Base-by-base conservation (phyloP, 2,888 invertebrate species). In the Agriotes lineatus region DNA sequence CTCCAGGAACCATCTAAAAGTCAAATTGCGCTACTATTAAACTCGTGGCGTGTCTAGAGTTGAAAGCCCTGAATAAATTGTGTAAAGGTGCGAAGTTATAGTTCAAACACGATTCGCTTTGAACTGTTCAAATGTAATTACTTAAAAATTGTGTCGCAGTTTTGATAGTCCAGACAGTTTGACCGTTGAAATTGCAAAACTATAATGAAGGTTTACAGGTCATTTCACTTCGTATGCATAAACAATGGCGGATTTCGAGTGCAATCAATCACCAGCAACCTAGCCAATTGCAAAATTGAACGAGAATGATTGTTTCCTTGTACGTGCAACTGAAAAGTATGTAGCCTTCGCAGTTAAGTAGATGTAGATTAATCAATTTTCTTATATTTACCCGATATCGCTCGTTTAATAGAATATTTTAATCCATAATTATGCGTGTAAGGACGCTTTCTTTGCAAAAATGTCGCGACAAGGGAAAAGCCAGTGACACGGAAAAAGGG, bases 261-360 rank as follows among this genome's bases (percentile, higher is more conserved):
- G 37, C 37, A 39, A 56, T 56, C 37, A 56, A 56, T 56, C 56
- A 56, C 18, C 37, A n/a, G 18, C 39, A 37, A 39, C 39, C 35
- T 37, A 39, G 12, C n/a, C 56, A 22, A 20, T 56, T 56, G 52
- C 52, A 33, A 52, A 52, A 52, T 14, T 52, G 52, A 56, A 37
- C 37, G 5, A 39, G n/a, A 56, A 56, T 56, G 35, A 56, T 39
- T 37, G 56, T 56, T 56, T 56, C 56, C 52, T 56, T 56, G 35
- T 39, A 35, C 37, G n/a, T 19, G 56, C 39, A 19, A 39, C 16
- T 56, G 39, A 56, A 56, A 56, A 39, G 39, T 20, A 56, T 56
- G 35, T 39, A 56, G 16, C 56, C 56, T 56, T 56, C 56, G 9
- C 10, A n/a, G 7, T 37, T 39, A 39, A 39, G 14, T 56, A 56